Conservation (phyloP, 2,113 vertebrate genomes). For the Heloderma charlesbogerti region DNA sequence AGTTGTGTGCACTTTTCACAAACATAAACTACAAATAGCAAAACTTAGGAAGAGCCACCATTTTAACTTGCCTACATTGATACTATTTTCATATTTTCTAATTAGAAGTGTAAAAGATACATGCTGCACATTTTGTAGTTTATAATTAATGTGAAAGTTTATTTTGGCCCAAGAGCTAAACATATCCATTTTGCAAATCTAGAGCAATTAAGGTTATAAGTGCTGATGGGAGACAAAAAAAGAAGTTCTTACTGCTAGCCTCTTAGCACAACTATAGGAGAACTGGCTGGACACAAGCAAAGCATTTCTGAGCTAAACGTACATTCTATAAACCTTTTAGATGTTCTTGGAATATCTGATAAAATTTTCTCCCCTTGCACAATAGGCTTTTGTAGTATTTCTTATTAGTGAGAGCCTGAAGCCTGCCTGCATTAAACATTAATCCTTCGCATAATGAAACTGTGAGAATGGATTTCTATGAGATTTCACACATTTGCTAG, state of each 20-base stretch:
- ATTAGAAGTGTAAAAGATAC: conserved; percentile 6
- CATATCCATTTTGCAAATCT: neutral
- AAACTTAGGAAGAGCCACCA: neutral
- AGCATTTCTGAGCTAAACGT: conserved; percentile 55
- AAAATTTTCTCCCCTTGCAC: conserved; percentile 62
- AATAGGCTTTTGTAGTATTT: conserved; percentile 69
- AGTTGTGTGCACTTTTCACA: neutral
- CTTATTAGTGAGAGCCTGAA: conserved; percentile 64
- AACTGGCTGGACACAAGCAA: conserved; percentile 60
- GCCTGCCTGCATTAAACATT: conserved; percentile 70
- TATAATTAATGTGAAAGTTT: conserved; percentile 5
- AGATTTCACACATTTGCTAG: conserved; percentile 72
- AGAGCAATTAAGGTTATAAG: conserved; percentile 47
- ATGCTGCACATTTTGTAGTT: conserved; percentile 3
- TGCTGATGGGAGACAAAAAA: conserved; percentile 7
- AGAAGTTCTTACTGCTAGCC: conserved; percentile 38
- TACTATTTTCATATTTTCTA: neutral
- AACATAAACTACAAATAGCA: neutral
- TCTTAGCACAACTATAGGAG: conserved; percentile 46
- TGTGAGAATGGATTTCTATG: conserved; percentile 65
- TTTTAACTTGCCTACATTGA: neutral
- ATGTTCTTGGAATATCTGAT: conserved; percentile 69
- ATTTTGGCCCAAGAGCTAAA: conserved; percentile 4
- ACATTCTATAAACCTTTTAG: conserved; percentile 57
- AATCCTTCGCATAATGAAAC: conserved; percentile 71